Conservation (phyloP, 2,888 invertebrate genomes). For the Agonopterix heracliana region DNA sequence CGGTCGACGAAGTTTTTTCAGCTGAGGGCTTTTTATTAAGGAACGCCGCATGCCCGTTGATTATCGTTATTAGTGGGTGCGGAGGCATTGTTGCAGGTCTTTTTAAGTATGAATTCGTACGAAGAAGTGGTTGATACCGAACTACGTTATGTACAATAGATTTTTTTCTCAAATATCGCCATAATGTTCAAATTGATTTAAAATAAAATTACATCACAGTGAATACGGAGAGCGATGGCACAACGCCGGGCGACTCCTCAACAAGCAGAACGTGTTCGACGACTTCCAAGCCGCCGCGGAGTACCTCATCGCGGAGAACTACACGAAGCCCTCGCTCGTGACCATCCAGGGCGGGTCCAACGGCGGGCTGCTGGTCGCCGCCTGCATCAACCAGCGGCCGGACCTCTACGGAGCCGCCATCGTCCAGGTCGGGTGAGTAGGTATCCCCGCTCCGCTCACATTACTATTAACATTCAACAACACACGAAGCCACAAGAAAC, state of each 20-base stretch:
- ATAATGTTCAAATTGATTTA: background rate
- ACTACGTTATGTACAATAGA: too few species aligned
- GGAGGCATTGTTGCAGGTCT: too few species aligned
- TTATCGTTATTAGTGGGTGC: too few species aligned
- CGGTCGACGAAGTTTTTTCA: too few species aligned
- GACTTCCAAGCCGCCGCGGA: slow-evolving; percentile 96
- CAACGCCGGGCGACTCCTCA: slow-evolving; percentile 90
- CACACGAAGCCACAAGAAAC: too few species aligned
- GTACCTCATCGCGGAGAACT: slow-evolving; percentile 87
- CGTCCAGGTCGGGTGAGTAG: slow-evolving; percentile 92
- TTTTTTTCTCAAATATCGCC: too few species aligned
- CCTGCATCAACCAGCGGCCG: slow-evolving; percentile 96
- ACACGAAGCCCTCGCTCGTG: slow-evolving; percentile 84
- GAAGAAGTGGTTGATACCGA: too few species aligned
- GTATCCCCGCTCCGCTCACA: background rate
- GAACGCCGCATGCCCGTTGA: too few species aligned
- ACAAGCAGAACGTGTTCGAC: slow-evolving; percentile 98
- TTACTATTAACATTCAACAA: too few species aligned
- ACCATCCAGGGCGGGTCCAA: slow-evolving; percentile 97
- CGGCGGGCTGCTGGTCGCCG: slow-evolving; percentile 96
- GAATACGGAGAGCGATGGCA: slow-evolving; percentile 99
- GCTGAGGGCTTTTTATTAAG: too few species aligned
- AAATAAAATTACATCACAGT: slow-evolving; percentile 57
- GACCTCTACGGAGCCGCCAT: slow-evolving; percentile 95
- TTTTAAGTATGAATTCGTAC: too few species aligned